Evolutionary conservation across 2,113 vertebrate genomes (phyloP), one percentile per base, ranked within the genome.

Genomic region (Atractosteus spatula): DNA sequence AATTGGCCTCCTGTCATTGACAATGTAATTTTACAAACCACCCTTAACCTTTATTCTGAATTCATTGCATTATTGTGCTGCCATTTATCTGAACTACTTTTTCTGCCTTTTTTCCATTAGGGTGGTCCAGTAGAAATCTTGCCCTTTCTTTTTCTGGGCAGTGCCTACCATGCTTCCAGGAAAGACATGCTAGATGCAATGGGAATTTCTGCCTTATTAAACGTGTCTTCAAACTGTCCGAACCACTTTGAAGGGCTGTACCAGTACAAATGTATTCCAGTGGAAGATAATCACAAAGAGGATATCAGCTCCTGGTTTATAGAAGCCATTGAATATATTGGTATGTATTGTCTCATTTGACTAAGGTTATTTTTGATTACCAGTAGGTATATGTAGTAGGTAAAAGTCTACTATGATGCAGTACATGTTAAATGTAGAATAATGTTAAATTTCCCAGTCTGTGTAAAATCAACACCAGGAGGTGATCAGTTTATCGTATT

Each of bases 301-400:
- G 97, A 99, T 82, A 99, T 99, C 90, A 98, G 97, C 84, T 97
- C 94, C 85, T 99, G 97, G 97, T 99, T 99, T 90, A 93, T 93
- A 2, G 97, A 99, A 86, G 97, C 97, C 0, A 99, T 99, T 4
- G 95, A 98, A 78, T 99, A 97, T 84, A 99, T 99, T 88, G 97
- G 97, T 99, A 86, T 92, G 89, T 84, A 45, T 12, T 2, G 2
- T 11, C 13, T 14, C 13, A 11, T 61, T 12, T 8, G 41, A 29
- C 29, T 29, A 29, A 29, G 29, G 29, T 29, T 29, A 29, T 29
- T 1, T 29, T 29, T 29, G 29, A 29, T 29, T 29, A 29, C 29
- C 29, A 29, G 29, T 29, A 29, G 29, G 29, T 29, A 29, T 2
- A 29, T 29, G 29, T 29, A 29, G 29, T 29, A 29, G 1, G 29